Conservation (phyloP, 2,888 invertebrate species). For the Rhagonycha fulva region DNA sequence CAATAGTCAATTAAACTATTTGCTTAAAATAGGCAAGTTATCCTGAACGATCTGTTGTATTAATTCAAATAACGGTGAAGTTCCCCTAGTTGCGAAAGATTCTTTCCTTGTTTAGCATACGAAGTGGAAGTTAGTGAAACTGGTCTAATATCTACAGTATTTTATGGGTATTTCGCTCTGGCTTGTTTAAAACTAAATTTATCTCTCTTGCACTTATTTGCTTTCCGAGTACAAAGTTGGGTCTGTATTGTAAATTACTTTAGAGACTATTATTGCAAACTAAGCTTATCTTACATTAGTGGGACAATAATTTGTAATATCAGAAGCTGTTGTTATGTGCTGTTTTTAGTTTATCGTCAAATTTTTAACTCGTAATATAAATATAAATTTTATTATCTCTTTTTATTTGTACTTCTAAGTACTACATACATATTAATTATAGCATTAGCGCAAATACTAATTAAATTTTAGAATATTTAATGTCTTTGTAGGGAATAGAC, state of each 20-base stretch:
- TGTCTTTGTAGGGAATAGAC: neutral
- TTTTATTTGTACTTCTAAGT: neutral
- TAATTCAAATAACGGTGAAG: conserved; percentile 36
- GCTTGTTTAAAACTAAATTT: conserved; percentile 1
- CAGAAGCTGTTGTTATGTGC: conserved; percentile 48
- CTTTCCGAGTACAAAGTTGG: conserved; percentile 21
- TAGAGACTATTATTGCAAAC: conserved; percentile 40
- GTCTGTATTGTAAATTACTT: conserved; percentile 30
- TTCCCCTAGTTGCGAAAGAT: conserved; percentile 35
- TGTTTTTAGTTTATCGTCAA: conserved; percentile 43
- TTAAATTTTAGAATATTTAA: neutral
- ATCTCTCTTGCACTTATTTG: conserved; percentile 27
- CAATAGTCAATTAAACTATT: conserved; percentile 31
- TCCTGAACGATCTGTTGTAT: conserved; percentile 31
- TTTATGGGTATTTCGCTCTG: conserved; percentile 22
- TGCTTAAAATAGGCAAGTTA: conserved; percentile 26
- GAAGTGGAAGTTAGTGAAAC: conserved; percentile 23
- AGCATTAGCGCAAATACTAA: neutral
- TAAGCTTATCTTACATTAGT: conserved; percentile 39
- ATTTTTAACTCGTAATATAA: conserved; percentile 26
- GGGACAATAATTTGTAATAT: conserved; percentile 49
- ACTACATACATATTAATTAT: neutral
- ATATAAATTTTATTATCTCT: conserved; percentile 10
- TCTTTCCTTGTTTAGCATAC: conserved; percentile 29
- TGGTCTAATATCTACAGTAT: conserved; percentile 26